Conservation (phyloP, 2,797 vertebrate species). For the Cynopterus sphinx region DNA sequence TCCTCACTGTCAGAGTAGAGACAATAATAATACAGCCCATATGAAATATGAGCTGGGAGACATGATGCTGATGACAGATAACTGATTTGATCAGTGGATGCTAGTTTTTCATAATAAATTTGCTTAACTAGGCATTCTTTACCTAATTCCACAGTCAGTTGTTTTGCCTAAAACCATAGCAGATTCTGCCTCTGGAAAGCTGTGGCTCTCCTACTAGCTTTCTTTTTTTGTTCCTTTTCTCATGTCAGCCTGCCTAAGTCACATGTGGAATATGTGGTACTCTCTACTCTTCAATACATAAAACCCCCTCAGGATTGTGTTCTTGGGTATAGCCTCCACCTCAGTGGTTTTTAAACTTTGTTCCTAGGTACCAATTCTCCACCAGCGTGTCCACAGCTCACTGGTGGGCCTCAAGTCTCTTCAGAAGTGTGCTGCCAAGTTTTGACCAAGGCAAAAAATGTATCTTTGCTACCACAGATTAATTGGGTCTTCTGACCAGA, state of each 20-base stretch:
- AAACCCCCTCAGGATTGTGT: background rate
- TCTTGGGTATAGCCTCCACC: background rate
- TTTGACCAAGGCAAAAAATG: background rate
- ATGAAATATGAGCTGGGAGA: background rate
- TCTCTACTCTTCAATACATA: background rate
- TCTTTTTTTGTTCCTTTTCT: background rate
- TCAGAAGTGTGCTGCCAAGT: background rate
- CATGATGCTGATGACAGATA: background rate
- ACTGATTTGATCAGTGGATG: background rate
- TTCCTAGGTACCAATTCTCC: background rate
- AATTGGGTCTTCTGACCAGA: background rate
- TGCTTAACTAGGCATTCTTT: background rate
- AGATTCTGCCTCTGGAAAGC: background rate
- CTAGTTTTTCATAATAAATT: background rate
- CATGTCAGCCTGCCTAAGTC: background rate
- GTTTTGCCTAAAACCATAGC: background rate
- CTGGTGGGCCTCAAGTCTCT: background rate
- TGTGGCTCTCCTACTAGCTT: background rate
- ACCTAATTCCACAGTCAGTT: background rate
- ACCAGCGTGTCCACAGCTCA: background rate
- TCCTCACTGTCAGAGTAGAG: background rate
- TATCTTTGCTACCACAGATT: background rate
- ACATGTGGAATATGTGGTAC: background rate
- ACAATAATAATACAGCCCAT: background rate
- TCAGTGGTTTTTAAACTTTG: background rate